Percentiles rank a stretch among this genome's conserved stretches.
These are phyloP conservation scores for Miltochrista miniata DNA, from an alignment of 2,888 invertebrate genomes.

Conservation along the genomic window DNA sequence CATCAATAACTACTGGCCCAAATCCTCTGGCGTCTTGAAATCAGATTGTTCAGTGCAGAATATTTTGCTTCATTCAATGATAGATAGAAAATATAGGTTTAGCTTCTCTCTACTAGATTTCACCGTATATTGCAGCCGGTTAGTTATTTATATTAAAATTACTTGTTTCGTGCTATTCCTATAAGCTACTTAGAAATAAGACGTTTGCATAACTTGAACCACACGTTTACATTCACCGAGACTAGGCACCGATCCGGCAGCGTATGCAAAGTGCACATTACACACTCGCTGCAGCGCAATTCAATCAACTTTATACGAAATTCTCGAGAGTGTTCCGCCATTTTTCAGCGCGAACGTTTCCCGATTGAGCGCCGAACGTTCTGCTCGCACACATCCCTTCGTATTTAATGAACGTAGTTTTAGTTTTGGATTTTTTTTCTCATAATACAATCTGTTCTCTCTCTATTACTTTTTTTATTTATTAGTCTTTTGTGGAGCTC, in stretches of 20 bases:
- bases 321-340: not conserved
- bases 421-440: conserved; percentile 9
- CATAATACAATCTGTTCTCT: conserved; percentile 13
- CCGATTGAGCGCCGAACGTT: not conserved
- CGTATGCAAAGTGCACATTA: not conserved
- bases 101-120: too few relatives aligned
- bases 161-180: too few relatives aligned
- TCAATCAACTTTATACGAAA: not conserved
- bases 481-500: not conserved
- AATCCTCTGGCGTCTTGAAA: too few relatives aligned
- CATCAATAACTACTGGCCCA: too few relatives aligned
- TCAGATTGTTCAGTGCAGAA: too few relatives aligned
- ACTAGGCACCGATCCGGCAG: too few relatives aligned
- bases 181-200: too few relatives aligned
- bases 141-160: too few relatives aligned
- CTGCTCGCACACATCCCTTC: conserved; percentile 12
- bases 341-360: conserved; percentile 9
- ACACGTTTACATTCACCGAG: not conserved
- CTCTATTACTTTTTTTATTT: not conserved
- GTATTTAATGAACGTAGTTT: conserved; percentile 33
- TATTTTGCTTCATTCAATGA: too few relatives aligned
- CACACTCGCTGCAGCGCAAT: not conserved
- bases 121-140: too few relatives aligned
- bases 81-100: too few relatives aligned
- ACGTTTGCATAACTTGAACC: too few relatives aligned